Evolutionary conservation across 2,888 invertebrate species (phyloP), one percentile per base, ranked within the genome.

Genomic region (Thereva unica): DNA sequence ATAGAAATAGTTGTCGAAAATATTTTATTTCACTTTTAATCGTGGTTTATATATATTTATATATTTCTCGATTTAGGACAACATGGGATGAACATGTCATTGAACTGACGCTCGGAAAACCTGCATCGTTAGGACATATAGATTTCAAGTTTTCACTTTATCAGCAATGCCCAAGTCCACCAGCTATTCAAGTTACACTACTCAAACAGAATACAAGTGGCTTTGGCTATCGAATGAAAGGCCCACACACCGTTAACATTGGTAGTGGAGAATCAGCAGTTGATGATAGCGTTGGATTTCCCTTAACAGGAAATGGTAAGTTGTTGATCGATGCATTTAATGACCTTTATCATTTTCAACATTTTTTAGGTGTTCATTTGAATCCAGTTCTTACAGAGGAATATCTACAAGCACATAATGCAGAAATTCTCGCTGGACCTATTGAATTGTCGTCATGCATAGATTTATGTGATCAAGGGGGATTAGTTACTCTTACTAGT

Each of bases 41-140:
- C 10, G 6, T 41, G 54, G 1, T 47, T 45, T n/a, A 23, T 38
- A 38, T 47, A 47, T 23, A 56, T 23, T 70, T 56, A 44, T 35
- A 34, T 65, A 54, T 34, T 59, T 64, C 67, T 57, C 52, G n/a
- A 64, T 71, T 10, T 75, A 86, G 86, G 59, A 87, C 91, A 34
- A 93, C 95, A 0, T 95, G 93, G 92, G 93, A 95, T 76, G 95
- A 96, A 76, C 95, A 96, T 75, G 86, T 95, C 37, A 89, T 96
- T 74, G 96, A 96, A 78, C 82, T 96, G 5, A 92, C 93, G 0
- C 78, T 96, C 64, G 92, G 94, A 0, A 87, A 89, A 71, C 88
- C 89, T 56, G 87, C 88, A 2, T 86, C 87, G 42, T 83, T 95
- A 65, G 94, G 94, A n/a, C 95, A 95, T 75, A 89, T 96, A 35